These are phyloP conservation scores for Leptinotarsa defecta DNA, from an alignment of 1,140 invertebrate species.

Conservation along the genomic window DNA sequence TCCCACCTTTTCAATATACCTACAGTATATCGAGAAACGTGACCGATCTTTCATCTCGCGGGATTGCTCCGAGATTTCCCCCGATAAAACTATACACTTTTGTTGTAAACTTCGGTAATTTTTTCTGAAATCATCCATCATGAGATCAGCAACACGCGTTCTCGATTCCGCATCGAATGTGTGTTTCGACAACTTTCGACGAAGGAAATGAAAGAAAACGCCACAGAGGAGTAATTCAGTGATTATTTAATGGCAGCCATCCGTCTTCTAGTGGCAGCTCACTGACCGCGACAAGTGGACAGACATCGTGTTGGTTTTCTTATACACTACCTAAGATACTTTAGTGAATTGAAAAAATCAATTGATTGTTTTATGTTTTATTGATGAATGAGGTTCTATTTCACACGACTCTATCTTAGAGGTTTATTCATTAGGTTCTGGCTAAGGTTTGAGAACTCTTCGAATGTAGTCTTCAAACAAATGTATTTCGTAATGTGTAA, in stretches of 20 bases:
- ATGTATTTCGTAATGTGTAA: no score
- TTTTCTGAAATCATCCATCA: constrained; percentile 56
- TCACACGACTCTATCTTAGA: no score
- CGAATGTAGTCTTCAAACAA: no score
- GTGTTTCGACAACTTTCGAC: constrained; percentile 24
- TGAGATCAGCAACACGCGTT: constrained; percentile 49
- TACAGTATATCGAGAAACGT: constrained; percentile 44
- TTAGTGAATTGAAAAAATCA: background rate
- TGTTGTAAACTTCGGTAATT: constrained; percentile 57
- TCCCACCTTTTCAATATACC: constrained; percentile 43
- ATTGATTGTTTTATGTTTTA: background rate
- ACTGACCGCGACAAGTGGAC: constrained; percentile 28
- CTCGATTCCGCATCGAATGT: constrained; percentile 32
- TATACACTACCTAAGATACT: background rate
- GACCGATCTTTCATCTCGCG: constrained; percentile 56
- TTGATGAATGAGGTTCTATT: background rate
- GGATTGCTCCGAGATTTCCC: constrained; percentile 55
- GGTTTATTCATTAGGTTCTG: no score
- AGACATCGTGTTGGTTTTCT: constrained; percentile 7
- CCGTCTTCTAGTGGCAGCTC: constrained; percentile 22
- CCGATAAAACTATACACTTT: constrained; percentile 56
- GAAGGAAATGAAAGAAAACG: constrained; percentile 34
- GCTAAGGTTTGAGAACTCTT: no score
- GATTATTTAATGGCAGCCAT: constrained; percentile 42
- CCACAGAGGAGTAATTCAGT: constrained; percentile 31